Evolutionary conservation across 1,140 invertebrate species (phyloP).

Genomic region (Drosophila prosaltans): DNA sequence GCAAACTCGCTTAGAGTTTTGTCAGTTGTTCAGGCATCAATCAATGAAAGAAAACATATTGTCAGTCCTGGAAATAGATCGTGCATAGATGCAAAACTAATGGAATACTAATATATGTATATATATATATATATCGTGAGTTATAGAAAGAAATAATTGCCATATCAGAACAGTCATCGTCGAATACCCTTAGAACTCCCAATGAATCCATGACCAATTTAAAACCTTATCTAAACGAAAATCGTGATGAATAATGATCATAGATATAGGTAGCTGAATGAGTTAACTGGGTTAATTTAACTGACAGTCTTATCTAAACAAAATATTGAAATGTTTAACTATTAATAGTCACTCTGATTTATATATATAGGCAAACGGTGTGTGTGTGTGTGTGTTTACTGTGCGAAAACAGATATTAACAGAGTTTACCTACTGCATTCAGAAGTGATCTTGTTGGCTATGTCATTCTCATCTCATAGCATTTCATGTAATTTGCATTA

Average conservation of each 20-base stretch:
- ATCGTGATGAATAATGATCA: slow-evolving; percentile 2
- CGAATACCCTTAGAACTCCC: neutral
- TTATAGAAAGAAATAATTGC: neutral
- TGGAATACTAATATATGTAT: neutral
- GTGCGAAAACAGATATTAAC: slow-evolving; percentile 6
- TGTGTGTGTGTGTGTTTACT: neutral
- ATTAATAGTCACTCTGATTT: slow-evolving; percentile 1
- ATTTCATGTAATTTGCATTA: neutral
- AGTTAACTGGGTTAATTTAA: neutral
- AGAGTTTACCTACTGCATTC: neutral
- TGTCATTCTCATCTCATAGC: no score
- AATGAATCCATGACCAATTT: neutral
- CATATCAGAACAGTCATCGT: neutral
- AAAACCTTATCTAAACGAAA: neutral
- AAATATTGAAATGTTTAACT: neutral
- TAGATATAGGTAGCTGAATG: neutral
- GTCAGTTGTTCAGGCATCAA: slow-evolving; percentile 16
- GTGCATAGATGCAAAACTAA: slow-evolving; percentile 13
- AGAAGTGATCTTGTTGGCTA: neutral
- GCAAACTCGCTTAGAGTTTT: neutral
- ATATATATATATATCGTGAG: neutral
- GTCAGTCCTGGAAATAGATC: slow-evolving; percentile 8
- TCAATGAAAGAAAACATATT: slow-evolving; percentile 6
- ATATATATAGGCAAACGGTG: neutral
- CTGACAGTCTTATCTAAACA: neutral